phyloP scores from a whole-genome alignment of 1,140 invertebrate genomes.

The Paraescarpia echinospica region DNA sequence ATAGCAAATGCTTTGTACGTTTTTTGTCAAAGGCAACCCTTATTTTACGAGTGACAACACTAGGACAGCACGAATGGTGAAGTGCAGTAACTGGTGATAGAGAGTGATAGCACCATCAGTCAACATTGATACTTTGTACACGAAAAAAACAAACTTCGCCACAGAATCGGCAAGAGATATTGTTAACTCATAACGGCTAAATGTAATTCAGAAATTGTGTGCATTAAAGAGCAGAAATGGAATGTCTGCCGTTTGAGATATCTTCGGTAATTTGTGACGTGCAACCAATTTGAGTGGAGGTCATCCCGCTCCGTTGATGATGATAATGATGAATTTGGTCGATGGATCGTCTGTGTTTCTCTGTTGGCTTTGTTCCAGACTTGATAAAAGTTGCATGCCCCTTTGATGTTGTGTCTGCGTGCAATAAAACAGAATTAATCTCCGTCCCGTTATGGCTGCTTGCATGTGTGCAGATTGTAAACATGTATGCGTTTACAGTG shows the following conservation, averaged over 20 bases:
- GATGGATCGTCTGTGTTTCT: neutral
- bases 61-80: neutral
- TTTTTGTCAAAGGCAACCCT: neutral
- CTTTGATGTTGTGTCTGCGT: neutral
- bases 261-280: neutral
- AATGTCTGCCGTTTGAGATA: neutral
- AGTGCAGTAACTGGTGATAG: neutral
- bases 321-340: neutral
- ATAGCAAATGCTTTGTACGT: neutral
- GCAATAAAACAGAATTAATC: neutral
- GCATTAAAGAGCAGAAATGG: neutral
- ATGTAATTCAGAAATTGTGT: neutral
- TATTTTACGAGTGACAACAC: neutral
- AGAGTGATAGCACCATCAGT: neutral
- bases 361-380: neutral
- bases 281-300: neutral
- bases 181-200: neutral
- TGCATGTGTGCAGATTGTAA: slow-evolving; percentile 5
- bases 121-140: neutral
- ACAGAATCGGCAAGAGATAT: neutral
- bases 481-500: neutral
- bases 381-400: neutral
- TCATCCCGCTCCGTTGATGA: neutral
- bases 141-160: neutral
- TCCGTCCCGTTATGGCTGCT: neutral